phyloP scores from a whole-genome alignment of 2,113 vertebrate genomes.

The Halichoerus grypus region DNA sequence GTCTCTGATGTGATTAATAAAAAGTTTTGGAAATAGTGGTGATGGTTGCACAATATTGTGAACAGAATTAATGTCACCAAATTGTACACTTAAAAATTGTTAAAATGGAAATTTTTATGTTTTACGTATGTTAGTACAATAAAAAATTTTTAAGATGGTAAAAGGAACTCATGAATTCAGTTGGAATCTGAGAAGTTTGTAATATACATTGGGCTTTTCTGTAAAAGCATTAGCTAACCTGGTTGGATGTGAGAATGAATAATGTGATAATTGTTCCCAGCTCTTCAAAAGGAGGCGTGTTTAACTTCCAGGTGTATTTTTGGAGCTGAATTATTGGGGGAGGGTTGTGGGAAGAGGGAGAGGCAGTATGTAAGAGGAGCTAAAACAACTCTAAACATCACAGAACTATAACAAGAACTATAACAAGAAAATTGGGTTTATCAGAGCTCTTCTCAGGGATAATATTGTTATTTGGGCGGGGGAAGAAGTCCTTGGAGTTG shows the following conservation, averaged over 20 bases:
- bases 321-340: not conserved
- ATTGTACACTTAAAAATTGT: not conserved
- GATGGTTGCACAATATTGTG: not conserved
- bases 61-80: not conserved
- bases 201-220: not conserved
- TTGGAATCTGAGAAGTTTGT: not conserved
- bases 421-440: not conserved
- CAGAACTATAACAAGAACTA: not conserved
- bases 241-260: not conserved
- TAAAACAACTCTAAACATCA: not conserved
- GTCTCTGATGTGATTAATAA: not conserved
- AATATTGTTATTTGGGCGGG: not conserved
- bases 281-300: not conserved
- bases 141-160: not conserved
- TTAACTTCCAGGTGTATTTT: constrained; percentile 1
- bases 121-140: not conserved
- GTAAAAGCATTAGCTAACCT: not conserved
- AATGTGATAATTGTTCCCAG: not conserved
- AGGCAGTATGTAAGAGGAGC: not conserved
- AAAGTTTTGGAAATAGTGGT: not conserved
- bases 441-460: not conserved
- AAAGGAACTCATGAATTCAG: not conserved
- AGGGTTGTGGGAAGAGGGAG: not conserved
- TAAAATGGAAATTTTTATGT: not conserved
- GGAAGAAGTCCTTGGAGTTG: not conserved